Conservation (phyloP, 2,888 invertebrate genomes). For the Machimus rusticus region DNA sequence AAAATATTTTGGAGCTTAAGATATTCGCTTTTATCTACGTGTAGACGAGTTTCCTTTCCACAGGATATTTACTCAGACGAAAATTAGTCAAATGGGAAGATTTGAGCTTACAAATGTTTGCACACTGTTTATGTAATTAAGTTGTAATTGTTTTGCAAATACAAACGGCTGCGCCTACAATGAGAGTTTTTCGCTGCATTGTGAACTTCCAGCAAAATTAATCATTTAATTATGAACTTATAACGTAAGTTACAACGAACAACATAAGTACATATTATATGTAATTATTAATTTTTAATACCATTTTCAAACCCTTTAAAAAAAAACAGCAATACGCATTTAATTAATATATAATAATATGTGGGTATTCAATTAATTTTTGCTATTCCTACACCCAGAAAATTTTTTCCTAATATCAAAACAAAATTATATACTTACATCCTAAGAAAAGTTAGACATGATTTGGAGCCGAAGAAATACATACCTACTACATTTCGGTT, state of each 20-base stretch:
- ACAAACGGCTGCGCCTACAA: not conserved
- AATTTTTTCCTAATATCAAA: no score
- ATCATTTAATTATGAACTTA: not conserved
- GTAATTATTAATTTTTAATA: not conserved
- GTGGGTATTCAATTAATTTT: no score
- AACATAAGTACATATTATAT: not conserved
- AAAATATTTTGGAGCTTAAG: not conserved
- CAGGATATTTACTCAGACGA: not conserved
- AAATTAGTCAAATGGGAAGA: not conserved
- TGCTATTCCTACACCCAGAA: no score
- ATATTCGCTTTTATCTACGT: not conserved
- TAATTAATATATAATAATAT: no score
- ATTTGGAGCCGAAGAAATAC: no score
- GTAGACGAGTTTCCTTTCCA: not conserved
- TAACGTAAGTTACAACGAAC: not conserved
- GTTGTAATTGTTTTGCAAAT: not conserved
- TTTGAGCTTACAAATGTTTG: not conserved
- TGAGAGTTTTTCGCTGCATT: not conserved
- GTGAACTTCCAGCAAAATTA: not conserved
- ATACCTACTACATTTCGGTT: no score
- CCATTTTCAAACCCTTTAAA: not conserved
- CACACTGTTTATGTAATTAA: not conserved
- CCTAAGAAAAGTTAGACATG: no score
- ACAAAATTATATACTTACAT: no score
- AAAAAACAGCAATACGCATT: no score